Evolutionary conservation across 2,113 vertebrate genomes (phyloP).

Genomic region (Pygoscelis antarcticus): DNA sequence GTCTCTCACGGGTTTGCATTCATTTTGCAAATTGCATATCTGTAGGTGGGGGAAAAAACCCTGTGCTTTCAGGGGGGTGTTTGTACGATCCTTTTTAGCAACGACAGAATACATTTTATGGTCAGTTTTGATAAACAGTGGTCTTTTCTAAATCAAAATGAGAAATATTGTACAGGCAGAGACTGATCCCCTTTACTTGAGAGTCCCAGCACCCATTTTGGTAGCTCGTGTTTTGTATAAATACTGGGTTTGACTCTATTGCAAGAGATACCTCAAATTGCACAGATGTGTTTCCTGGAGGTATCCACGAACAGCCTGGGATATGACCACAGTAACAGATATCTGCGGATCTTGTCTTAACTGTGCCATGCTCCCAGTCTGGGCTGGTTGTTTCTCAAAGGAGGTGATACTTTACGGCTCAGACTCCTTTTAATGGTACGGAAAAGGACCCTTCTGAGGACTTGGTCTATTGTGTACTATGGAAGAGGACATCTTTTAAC

Average conservation of each 20-base stretch:
- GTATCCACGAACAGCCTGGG: not conserved
- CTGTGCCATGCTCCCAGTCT: fast-evolving
- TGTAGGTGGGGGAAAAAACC: not conserved
- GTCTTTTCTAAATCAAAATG: not conserved
- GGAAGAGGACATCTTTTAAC: not conserved
- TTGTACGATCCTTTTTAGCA: not conserved
- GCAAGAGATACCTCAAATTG: not conserved
- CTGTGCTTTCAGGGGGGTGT: not conserved
- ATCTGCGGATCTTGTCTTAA: not conserved
- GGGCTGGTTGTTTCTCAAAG: not conserved
- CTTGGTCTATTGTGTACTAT: not conserved
- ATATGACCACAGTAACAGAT: not conserved
- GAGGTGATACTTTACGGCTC: not conserved
- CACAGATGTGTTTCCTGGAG: not conserved
- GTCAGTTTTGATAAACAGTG: not conserved
- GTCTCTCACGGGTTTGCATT: not conserved
- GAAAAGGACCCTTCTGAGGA: not conserved
- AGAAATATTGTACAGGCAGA: not conserved
- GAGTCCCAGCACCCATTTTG: not conserved
- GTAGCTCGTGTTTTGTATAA: not conserved
- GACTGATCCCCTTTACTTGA: not conserved
- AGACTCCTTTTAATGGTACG: not conserved
- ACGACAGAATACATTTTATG: not conserved
- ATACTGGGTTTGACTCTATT: not conserved
- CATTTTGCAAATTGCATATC: fast-evolving